A percentile compares a stretch with the other conserved stretches of the same genome.
Evolutionary conservation across 2,888 invertebrate genomes (phyloP).

Genomic region (Drosophila anceps): DNA sequence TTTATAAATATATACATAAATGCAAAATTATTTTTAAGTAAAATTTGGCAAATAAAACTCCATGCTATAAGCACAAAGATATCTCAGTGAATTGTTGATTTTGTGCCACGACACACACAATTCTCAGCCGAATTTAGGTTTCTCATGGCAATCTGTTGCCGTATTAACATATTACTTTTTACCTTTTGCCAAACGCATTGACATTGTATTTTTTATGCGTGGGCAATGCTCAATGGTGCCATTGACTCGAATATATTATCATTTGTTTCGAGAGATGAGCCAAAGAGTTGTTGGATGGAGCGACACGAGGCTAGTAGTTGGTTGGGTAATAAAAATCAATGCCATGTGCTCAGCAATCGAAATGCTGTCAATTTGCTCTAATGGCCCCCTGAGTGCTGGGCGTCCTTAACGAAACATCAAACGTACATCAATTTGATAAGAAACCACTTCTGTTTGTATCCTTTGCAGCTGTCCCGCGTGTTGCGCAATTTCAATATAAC

Average conservation of each 20-base stretch:
- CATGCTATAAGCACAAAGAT: not conserved
- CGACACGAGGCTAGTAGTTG: not conserved
- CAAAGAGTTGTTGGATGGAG: constrained; percentile 15
- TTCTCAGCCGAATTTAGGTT: not conserved
- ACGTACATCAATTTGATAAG: not conserved
- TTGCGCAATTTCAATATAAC: constrained; percentile 89
- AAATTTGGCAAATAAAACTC: too few relatives aligned
- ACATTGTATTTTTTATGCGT: constrained; percentile 52
- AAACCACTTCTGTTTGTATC: not conserved
- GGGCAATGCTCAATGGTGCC: constrained; percentile 67
- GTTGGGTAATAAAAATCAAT: constrained; percentile 49
- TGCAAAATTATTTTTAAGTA: too few relatives aligned
- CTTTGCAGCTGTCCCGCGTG: constrained; percentile 88
- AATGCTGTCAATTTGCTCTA: constrained; percentile 34
- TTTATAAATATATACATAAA: not conserved
- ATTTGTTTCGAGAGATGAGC: constrained; percentile 64
- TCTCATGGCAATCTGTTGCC: not conserved
- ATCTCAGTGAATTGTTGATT: not conserved
- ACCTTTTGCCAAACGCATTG: constrained; percentile 35
- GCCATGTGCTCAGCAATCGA: constrained; percentile 22
- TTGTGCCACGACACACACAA: not conserved
- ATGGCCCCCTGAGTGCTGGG: constrained; percentile 10
- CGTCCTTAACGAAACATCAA: not conserved
- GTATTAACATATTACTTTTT: constrained; percentile 36
- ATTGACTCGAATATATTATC: constrained; percentile 73